Conservation (phyloP, 2,888 invertebrate genomes). For the Pristionchus mayeri region DNA sequence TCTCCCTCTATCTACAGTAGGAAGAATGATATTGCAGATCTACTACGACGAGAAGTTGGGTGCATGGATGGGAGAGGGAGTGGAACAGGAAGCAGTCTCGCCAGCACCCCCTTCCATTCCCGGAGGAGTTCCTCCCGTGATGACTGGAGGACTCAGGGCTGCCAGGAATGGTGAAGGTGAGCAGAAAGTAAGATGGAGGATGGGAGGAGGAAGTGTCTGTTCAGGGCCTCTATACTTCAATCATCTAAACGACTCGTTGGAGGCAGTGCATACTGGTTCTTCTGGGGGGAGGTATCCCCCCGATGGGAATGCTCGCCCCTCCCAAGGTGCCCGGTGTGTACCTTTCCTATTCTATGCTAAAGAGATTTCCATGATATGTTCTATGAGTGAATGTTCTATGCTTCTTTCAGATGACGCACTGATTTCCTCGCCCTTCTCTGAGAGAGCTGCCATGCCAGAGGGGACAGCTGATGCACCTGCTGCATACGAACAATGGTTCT, state of each 20-base stretch:
- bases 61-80: slow-evolving; percentile 68
- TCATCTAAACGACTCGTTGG: slow-evolving; percentile 42
- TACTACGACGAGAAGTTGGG: slow-evolving; percentile 63
- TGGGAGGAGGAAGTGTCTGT: not conserved
- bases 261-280: not conserved
- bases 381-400: not conserved
- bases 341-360: not conserved
- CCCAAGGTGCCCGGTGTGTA: slow-evolving; percentile 53
- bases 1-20: not conserved
- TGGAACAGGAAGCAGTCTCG: slow-evolving; percentile 61
- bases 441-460: slow-evolving; percentile 9
- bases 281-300: slow-evolving; percentile 20
- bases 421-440: slow-evolving; percentile 43
- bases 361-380: not conserved
- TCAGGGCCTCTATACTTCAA: slow-evolving; percentile 48
- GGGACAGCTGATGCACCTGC: not conserved
- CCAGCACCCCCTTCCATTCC: slow-evolving; percentile 50
- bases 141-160: slow-evolving; percentile 53
- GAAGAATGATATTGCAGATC: slow-evolving; percentile 57
- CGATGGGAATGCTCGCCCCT: slow-evolving; percentile 36
- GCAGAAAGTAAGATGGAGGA: not conserved
- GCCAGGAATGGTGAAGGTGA: slow-evolving; percentile 57
- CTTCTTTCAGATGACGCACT: slow-evolving; percentile 42
- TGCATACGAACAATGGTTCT: no score
- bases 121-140: not conserved